phyloP scores from a whole-genome alignment of 2,113 vertebrate species.

The Trogon surrucura region DNA sequence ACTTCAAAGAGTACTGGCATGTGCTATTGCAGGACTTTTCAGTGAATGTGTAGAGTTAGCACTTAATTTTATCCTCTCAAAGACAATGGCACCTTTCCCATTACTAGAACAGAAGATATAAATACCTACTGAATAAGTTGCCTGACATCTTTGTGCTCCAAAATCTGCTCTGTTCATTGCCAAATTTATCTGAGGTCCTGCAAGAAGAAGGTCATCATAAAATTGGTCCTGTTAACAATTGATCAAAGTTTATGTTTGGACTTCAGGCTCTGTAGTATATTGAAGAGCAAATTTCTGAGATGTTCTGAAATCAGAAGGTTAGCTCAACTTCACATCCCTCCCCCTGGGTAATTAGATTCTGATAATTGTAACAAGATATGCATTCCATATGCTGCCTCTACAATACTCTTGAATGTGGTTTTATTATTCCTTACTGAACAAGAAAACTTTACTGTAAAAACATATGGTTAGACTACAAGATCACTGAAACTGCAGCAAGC shows the following conservation, averaged over 20 bases:
- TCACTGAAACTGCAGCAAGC: background rate
- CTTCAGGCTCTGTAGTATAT: background rate
- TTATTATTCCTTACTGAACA: background rate
- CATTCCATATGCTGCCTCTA: background rate
- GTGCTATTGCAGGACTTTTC: background rate
- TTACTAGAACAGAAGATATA: background rate
- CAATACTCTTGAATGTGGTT: background rate
- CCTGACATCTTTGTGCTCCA: background rate
- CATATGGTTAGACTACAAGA: background rate
- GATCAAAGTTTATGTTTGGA: background rate
- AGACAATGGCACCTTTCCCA: background rate
- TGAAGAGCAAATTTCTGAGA: background rate
- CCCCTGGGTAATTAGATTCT: background rate
- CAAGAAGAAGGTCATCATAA: background rate
- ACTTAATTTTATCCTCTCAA: background rate
- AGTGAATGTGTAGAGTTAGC: background rate
- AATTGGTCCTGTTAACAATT: background rate
- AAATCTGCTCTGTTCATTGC: background rate
- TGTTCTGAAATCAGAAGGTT: background rate
- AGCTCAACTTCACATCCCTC: background rate
- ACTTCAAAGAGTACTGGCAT: background rate
- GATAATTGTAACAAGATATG: background rate
- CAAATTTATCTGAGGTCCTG: background rate
- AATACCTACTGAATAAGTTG: background rate
- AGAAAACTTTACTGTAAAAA: background rate